Evolutionary conservation across 2,113 vertebrate species (phyloP).

Genomic region (Lates calcarifer): DNA sequence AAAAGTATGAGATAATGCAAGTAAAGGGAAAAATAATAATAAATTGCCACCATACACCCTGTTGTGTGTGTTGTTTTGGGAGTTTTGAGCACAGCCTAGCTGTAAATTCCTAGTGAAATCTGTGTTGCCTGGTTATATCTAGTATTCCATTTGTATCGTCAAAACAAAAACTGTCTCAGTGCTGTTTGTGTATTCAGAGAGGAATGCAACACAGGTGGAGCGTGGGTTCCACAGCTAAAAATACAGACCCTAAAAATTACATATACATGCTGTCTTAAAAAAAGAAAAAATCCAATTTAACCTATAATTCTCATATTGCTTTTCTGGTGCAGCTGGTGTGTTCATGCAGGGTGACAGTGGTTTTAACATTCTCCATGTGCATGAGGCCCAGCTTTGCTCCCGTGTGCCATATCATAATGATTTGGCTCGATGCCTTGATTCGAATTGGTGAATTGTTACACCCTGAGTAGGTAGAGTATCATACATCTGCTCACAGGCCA

Average conservation of each 20-base stretch:
- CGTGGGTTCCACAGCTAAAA: slow-evolving; percentile 50
- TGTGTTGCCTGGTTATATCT: slow-evolving; percentile 15
- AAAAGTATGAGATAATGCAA: slow-evolving; percentile 31
- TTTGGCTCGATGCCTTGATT: slow-evolving; percentile 75
- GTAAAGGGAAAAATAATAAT: slow-evolving; percentile 5
- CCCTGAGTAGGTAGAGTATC: slow-evolving; percentile 48
- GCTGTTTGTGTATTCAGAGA: slow-evolving; percentile 53
- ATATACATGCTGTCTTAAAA: slow-evolving; percentile 45
- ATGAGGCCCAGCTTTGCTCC: slow-evolving; percentile 48
- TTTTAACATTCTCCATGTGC: slow-evolving; percentile 54
- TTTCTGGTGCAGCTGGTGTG: slow-evolving; percentile 55
- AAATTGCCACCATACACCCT: not conserved
- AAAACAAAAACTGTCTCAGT: slow-evolving; percentile 15
- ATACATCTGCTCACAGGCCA: slow-evolving; percentile 73
- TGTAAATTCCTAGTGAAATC: slow-evolving; percentile 42
- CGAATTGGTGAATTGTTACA: slow-evolving; percentile 68
- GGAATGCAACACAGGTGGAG: slow-evolving; percentile 49
- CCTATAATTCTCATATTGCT: slow-evolving; percentile 56
- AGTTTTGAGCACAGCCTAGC: slow-evolving; percentile 6
- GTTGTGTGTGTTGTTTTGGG: slow-evolving; percentile 16
- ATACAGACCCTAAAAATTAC: slow-evolving; percentile 49
- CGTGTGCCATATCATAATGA: slow-evolving; percentile 70
- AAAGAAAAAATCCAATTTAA: slow-evolving; percentile 57
- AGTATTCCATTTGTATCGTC: slow-evolving; percentile 36
- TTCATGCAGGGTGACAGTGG: slow-evolving; percentile 17